A percentile compares a stretch with the other conserved stretches of the same genome.
These are phyloP conservation scores for Silurus lanzhouensis DNA, from an alignment of 2,797 vertebrate genomes.

Conservation along the genomic window DNA sequence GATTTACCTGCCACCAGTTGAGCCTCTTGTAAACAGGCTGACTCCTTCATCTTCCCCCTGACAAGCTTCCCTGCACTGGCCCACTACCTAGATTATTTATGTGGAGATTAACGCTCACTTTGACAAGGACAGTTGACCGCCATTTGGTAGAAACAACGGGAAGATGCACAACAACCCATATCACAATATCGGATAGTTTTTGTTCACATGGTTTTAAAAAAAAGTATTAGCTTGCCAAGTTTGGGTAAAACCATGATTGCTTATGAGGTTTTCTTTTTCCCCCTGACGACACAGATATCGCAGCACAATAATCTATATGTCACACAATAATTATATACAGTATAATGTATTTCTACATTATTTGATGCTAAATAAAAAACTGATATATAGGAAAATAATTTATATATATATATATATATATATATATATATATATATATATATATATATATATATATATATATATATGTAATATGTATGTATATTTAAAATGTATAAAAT, in stretches of 20 bases:
- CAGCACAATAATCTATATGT: background rate
- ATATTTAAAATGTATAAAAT: background rate
- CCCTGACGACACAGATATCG: background rate
- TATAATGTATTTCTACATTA: background rate
- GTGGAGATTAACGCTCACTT: slow-evolving; percentile 73
- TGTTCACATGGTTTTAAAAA: background rate
- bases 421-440: no score
- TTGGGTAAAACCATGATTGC: background rate
- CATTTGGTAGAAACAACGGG: slow-evolving; percentile 74
- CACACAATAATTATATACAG: background rate
- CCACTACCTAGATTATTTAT: slow-evolving; percentile 71
- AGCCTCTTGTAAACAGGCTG: slow-evolving; percentile 72
- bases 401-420: no score
- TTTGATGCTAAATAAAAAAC: background rate
- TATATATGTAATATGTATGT: background rate
- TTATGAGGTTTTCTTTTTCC: background rate
- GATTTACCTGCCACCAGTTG: slow-evolving; percentile 78
- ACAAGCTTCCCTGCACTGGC: slow-evolving; percentile 63
- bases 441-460: no score
- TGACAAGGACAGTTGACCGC: slow-evolving; percentile 71
- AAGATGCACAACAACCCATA: slow-evolving; percentile 68
- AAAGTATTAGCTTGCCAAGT: background rate
- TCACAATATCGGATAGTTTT: slow-evolving; percentile 4
- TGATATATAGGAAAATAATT: background rate
- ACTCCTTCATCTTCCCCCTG: slow-evolving; percentile 75